Evolutionary conservation across 2,797 vertebrate genomes (phyloP), one percentile per base, ranked within the genome.

Genomic region (Staurois parvus): DNA sequence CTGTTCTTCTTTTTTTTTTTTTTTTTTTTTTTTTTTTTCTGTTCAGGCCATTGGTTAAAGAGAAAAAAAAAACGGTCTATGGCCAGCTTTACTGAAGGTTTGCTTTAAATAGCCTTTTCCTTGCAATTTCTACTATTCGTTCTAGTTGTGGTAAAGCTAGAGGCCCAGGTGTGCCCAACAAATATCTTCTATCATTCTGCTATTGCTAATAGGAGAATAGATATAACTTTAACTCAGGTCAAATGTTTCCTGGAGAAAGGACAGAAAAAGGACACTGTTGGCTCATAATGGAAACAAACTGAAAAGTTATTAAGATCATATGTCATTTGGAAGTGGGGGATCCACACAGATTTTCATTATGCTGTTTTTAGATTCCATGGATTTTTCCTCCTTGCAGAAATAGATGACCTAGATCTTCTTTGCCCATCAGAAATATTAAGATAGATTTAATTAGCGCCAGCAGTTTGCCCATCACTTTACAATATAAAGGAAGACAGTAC

Each of bases 231-330:
- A 69, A 24, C 10, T 40, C 42, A 79, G 77, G 77, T 66, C 77
- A 79, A 79, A 32, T 48, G 26, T 29, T 79, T 69, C 66, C 42
- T 79, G 15, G 28, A 79, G 77, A 29, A 32, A 69, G 66, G 69
- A 79, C 17, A 69, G 32, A 32, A 69, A 68, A 69, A 79, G 77
- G 62, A 79, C 42, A 26, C n/a, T 30, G 29, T 11, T 66, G 21
- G 3, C 34, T 28, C 17, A 62, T 79, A 69, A 79, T 69, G 13
- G 77, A n/a, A 79, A 79, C 62, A 69, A 34, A 79, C 68, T 45
- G 62, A 42, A 52, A 48, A 67, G 66, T 69, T 69, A 52, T 52
- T 79, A 28, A 9, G 37, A 26, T 48, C 2, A 42, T 64, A 79
- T 79, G 17, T 72, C 24, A 45, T n/a, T 45, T 28, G 68, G 21